Conservation (phyloP, 2,888 invertebrate genomes). For the Apodemia mormo region DNA sequence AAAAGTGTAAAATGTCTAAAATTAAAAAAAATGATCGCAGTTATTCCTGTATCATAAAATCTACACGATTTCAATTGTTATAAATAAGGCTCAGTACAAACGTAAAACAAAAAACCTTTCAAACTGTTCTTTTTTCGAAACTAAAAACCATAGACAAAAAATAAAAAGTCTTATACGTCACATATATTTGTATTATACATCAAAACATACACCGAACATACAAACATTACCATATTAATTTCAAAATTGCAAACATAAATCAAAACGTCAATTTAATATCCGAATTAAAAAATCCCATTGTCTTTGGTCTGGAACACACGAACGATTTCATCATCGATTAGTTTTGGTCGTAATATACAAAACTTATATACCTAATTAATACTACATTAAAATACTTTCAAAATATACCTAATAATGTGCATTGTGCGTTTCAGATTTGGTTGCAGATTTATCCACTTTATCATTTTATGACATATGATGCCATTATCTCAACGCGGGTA, state of each 20-base stretch:
- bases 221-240: conserved; percentile 40
- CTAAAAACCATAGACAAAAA: conserved; percentile 42
- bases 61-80: background rate
- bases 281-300: too few relatives aligned
- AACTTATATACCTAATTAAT: too few relatives aligned
- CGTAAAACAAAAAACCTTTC: conserved; percentile 11
- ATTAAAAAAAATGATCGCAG: background rate
- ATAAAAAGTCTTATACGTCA: conserved; percentile 47
- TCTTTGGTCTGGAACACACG: background rate
- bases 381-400: too few relatives aligned
- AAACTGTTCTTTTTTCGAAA: conserved; percentile 1
- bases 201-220: conserved; percentile 48
- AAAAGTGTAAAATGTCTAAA: conserved; percentile 16
- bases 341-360: too few relatives aligned
- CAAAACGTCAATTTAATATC: too few relatives aligned
- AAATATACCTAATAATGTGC: too few relatives aligned
- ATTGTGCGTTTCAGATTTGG: too few relatives aligned
- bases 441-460: too few relatives aligned
- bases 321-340: background rate
- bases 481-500: background rate
- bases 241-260: too few relatives aligned
- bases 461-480: too few relatives aligned
- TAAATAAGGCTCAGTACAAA: background rate
- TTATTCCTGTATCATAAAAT: background rate
- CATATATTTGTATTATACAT: conserved; percentile 62